Evolutionary conservation across 35 echinoderm and acorn worm species (phyloP).

Genomic region (Hemicentrotus pulcherrimus): DNA sequence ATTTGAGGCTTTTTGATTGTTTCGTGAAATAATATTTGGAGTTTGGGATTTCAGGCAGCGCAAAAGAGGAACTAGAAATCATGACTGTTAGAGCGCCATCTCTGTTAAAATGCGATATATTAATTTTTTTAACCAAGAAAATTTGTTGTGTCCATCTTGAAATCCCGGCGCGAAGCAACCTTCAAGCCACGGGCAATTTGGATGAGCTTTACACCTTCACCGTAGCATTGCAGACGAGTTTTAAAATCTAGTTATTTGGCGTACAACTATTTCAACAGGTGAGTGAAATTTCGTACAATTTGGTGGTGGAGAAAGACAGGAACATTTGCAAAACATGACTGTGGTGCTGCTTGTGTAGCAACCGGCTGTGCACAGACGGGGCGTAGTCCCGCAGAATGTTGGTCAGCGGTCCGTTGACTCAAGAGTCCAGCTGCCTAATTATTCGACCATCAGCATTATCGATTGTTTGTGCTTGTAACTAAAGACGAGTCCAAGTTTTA

Average conservation of each 20-base stretch:
- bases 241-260: background rate
- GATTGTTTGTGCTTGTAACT: no score
- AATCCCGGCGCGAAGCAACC: conserved; percentile 33
- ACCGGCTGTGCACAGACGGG: background rate
- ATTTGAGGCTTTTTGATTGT: no score
- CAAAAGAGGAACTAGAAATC: no score
- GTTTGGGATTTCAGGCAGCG: no score
- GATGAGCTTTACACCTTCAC: background rate
- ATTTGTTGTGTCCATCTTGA: conserved; percentile 30
- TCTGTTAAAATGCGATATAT: background rate
- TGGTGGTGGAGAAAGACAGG: background rate
- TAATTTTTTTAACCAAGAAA: background rate
- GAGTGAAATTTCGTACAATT: background rate
- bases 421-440: background rate
- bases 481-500: no score
- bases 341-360: background rate
- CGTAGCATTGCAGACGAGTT: background rate
- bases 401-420: background rate
- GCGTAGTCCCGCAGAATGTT: background rate
- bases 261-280: background rate
- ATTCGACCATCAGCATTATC: background rate
- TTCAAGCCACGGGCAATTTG: conserved; percentile 45
- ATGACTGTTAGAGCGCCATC: background rate
- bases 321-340: background rate
- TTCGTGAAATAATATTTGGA: no score